phyloP scores from a whole-genome alignment of 2,888 invertebrate genomes.

The Hyalella azteca region DNA sequence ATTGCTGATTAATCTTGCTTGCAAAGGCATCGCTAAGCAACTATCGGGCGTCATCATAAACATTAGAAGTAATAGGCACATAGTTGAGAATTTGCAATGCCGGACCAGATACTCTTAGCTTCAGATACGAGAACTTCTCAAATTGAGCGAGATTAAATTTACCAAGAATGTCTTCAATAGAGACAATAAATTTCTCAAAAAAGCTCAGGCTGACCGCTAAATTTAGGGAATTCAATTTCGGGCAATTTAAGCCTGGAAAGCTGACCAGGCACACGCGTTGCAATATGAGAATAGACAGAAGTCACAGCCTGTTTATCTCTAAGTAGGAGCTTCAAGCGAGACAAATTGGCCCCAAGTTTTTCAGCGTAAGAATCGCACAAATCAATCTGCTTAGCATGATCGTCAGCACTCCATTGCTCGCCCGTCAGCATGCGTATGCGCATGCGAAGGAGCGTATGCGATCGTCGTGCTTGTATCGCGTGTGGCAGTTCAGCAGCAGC shows the following conservation, averaged over 20 bases:
- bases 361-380: not conserved
- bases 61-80: not conserved
- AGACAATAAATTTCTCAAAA: not conserved
- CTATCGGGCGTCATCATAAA: not conserved
- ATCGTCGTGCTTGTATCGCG: conserved; percentile 85
- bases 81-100: not conserved
- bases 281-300: no score
- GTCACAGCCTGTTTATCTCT: no score
- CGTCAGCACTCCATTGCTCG: not conserved
- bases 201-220: no score
- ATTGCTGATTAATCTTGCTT: not conserved
- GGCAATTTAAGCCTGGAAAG: not conserved
- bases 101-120: not conserved
- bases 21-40: not conserved
- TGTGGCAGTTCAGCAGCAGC: conserved; percentile 83
- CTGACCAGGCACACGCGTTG: not conserved
- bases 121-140: not conserved
- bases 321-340: no score
- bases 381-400: not conserved
- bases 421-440: not conserved
- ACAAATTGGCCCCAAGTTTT: not conserved
- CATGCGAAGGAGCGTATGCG: conserved; percentile 65
- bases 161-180: not conserved
- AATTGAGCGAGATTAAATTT: not conserved
- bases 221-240: not conserved